phyloP scores from a whole-genome alignment of 2,888 invertebrate species.

The Caenorhabditis drosophilae region DNA sequence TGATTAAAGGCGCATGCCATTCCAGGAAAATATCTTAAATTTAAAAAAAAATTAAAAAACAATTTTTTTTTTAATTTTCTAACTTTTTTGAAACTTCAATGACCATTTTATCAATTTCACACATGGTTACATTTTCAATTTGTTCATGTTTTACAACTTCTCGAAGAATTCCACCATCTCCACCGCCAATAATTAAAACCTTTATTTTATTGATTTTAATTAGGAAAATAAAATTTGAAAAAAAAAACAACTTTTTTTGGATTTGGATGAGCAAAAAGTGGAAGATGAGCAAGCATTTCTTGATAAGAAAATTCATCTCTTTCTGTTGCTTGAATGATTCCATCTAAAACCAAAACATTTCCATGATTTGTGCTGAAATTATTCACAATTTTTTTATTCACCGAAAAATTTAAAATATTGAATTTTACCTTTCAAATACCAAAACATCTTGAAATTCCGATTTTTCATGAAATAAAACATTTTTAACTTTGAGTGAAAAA shows the following conservation, averaged over 20 bases:
- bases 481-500: conserved; percentile 82
- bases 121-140: conserved; percentile 85
- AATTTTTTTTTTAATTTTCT: conserved; percentile 1
- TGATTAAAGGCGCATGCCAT: conserved; percentile 87
- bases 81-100: conserved; percentile 83
- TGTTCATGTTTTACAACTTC: conserved; percentile 88
- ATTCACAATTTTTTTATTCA: no score
- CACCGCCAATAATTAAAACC: conserved; percentile 93
- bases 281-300: conserved; percentile 94
- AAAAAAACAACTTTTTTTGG: conserved; percentile 79
- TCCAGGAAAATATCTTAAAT: conserved; percentile 78
- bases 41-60: no score
- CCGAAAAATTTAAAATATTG: no score
- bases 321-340: conserved; percentile 94
- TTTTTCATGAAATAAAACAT: conserved; percentile 80
- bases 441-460: conserved; percentile 85
- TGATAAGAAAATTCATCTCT: conserved; percentile 96
- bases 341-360: conserved; percentile 86
- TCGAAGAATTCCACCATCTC: conserved; percentile 94
- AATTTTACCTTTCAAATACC: conserved; percentile 82
- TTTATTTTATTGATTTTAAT: conserved; percentile 59
- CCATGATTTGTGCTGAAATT: conserved; percentile 79
- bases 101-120: conserved; percentile 92
- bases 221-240: not conserved
- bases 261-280: conserved; percentile 86